Base-by-base conservation (phyloP, 2,888 invertebrate species). In the Sylvicola cinctus region DNA sequence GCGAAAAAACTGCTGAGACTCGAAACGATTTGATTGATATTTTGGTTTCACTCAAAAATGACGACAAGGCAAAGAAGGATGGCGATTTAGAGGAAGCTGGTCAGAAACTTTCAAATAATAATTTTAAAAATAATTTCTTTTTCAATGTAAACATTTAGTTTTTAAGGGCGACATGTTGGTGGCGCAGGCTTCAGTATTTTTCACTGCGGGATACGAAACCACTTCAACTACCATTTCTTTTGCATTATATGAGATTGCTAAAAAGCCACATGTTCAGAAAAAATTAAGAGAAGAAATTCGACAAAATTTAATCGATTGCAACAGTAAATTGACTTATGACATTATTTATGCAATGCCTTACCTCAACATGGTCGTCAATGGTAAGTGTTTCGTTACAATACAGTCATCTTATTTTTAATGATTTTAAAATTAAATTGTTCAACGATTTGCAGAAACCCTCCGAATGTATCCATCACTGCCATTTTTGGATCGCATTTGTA, bases 1-100 rank as follows among this genome's bases (percentile, higher is more conserved):
- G 67, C 2, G 51, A 57, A 32, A 43, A 49, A 26, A 49, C 52
- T 2, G 58, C 58, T 5, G 40, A 46, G 6, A 51, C 47, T 2
- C 48, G 62, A 15, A 51, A 54, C 29, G 57, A 61, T 26, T 50
- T 66, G 1, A 55, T 67, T 16, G 65, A 66, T 41, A 42, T 61
- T 4, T 43, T 67, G 10, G 46, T 66, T 25, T 51, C 54, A 2
- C 38, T 65, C 4, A 58, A 52, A 20, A 48, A 53, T 32, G 29
- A 31, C 26, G 38, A 32, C 15, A 33, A 33, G 15, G 12, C 20
- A 8, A 5, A 15, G 20, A 12, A 20, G 20, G 11, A 31, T 12
- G 26, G 15, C 29, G 10, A 12, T 29, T 12, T 29, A 11, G 12
- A 29, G 5, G 12, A 14, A 27, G 11, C 16, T n/a, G 12, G n/a